Evolutionary conservation across 2,888 invertebrate species (phyloP).

Genomic region (Machimus rusticus): DNA sequence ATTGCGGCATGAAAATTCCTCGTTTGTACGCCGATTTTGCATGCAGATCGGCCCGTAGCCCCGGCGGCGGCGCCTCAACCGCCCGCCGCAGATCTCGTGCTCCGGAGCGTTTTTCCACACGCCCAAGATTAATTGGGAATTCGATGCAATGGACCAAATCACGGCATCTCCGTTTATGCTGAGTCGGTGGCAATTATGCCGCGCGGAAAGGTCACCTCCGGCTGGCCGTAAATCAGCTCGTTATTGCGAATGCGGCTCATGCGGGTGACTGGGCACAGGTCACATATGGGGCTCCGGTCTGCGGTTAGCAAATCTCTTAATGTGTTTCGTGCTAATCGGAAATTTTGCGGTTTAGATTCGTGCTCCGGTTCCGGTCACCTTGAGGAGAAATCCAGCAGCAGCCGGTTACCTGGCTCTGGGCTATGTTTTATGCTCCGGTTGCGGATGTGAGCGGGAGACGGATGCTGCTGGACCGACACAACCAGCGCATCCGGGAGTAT

Average conservation of each 20-base stretch:
- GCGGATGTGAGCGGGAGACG: not conserved
- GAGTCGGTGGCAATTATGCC: constrained; percentile 22
- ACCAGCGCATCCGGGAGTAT: not conserved
- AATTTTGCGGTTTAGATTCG: constrained; percentile 1
- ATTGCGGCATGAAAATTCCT: not conserved
- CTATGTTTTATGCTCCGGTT: not conserved
- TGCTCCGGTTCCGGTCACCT: constrained; percentile 8
- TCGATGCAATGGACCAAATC: not conserved
- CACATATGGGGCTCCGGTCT: not conserved
- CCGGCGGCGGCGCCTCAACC: not conserved
- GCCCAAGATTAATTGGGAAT: not conserved
- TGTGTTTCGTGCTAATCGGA: constrained; percentile 11
- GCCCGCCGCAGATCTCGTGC: not conserved
- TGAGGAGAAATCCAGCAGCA: not conserved
- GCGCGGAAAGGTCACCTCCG: constrained; percentile 2
- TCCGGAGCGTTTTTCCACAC: not conserved
- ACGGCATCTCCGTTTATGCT: constrained; percentile 2
- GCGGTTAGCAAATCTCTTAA: constrained; percentile 1
- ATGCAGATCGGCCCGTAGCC: not conserved
- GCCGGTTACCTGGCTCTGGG: not conserved
- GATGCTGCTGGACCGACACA: not conserved
- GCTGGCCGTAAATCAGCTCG: not conserved
- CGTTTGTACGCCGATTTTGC: not conserved
- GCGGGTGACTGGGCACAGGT: not conserved
- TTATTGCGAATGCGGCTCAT: not conserved